phyloP scores from a whole-genome alignment of 2,113 vertebrate genomes.

The Geothlypis trichas region DNA sequence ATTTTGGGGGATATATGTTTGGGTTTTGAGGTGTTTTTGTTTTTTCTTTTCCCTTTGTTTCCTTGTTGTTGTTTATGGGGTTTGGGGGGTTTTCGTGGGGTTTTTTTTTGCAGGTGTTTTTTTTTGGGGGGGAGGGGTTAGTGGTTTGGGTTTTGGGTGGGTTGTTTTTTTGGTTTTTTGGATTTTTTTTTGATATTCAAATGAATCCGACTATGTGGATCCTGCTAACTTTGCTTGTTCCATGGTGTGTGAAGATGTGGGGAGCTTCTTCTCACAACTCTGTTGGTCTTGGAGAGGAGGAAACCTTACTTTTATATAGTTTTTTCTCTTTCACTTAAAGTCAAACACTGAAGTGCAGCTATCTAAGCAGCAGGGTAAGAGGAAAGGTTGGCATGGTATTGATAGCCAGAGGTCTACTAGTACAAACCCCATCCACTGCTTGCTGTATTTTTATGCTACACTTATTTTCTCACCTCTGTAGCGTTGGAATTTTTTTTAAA shows the following conservation, averaged over 20 bases:
- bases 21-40: not conserved
- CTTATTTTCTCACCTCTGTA: not conserved
- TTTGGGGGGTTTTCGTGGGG: not conserved
- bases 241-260: not conserved
- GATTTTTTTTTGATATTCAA: not conserved
- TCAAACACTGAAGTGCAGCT: not conserved
- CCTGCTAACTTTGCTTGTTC: not conserved
- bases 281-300: not conserved
- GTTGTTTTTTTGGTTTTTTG: not conserved
- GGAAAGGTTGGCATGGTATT: rapidly evolving
- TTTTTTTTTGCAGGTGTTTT: too few relatives aligned
- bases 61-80: not conserved
- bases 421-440: not conserved
- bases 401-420: not conserved
- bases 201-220: not conserved
- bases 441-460: not conserved
- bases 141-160: not conserved
- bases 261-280: not conserved
- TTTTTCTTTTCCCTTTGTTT: not conserved
- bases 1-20: not conserved
- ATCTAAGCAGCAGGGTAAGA: not conserved
- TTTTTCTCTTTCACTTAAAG: not conserved
- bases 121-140: too few relatives aligned
- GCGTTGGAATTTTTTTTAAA: not conserved
- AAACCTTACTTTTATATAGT: rapidly evolving